A percentile compares a stretch with the other conserved stretches of the same genome.
phyloP scores from a whole-genome alignment of 1,140 invertebrate genomes.

The Microplitis mediator region DNA sequence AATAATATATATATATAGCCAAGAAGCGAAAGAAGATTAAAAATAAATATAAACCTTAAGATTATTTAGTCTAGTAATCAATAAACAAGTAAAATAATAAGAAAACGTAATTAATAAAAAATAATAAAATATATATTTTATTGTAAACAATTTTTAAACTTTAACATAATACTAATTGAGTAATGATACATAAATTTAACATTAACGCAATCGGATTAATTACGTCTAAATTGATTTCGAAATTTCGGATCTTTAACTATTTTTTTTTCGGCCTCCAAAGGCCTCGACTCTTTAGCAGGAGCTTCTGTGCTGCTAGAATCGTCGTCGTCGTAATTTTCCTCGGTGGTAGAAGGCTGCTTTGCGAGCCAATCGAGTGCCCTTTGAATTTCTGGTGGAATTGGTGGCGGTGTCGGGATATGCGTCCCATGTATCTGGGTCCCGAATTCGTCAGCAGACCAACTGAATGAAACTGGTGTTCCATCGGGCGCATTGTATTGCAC shows the following conservation, averaged over 20 bases:
- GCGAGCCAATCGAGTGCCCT: constrained; percentile 73
- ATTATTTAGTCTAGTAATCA: too few species aligned
- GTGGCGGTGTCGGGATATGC: constrained; percentile 65
- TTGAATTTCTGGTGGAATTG: constrained; percentile 77
- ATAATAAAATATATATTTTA: background rate
- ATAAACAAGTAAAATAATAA: too few species aligned
- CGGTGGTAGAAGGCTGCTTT: constrained; percentile 57
- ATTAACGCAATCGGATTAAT: too few species aligned
- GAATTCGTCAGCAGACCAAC: constrained; percentile 63
- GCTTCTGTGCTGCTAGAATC: background rate
- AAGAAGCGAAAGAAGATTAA: too few species aligned
- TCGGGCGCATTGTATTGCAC: constrained; percentile 66
- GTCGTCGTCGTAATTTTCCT: constrained; percentile 34
- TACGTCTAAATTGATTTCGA: background rate
- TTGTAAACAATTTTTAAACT: background rate
- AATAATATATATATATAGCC: too few species aligned
- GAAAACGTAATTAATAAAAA: too few species aligned
- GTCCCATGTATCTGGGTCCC: constrained; percentile 64
- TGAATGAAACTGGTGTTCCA: constrained; percentile 59
- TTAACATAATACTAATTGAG: too few species aligned
- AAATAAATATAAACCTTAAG: too few species aligned
- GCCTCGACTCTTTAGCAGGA: background rate
- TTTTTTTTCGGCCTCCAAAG: background rate
- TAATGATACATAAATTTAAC: too few species aligned
- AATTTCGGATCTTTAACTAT: constrained; percentile 7